Evolutionary conservation across 2,113 vertebrate species (phyloP).

Genomic region (Sclerurus mexicanus): DNA sequence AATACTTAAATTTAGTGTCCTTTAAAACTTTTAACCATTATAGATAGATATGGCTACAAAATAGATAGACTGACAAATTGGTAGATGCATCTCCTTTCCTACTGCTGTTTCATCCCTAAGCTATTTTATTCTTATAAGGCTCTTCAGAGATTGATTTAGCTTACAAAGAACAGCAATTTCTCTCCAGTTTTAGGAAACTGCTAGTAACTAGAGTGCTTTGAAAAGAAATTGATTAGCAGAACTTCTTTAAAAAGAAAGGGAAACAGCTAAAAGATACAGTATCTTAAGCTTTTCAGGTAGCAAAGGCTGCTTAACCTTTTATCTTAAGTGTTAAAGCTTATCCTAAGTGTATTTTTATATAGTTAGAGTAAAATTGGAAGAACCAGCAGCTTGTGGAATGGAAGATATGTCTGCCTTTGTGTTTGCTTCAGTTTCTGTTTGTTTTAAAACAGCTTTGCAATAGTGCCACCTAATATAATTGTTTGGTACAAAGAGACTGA

Average conservation of each 20-base stretch:
- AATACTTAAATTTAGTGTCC: conserved; percentile 65
- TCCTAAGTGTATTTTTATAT: background rate
- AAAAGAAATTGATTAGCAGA: conserved; percentile 60
- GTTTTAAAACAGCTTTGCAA: background rate
- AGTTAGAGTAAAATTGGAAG: background rate
- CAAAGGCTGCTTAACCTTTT: background rate
- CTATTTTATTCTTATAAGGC: conserved; percentile 67
- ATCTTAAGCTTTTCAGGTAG: conserved; percentile 16
- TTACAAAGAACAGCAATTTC: conserved; percentile 60
- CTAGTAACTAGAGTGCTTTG: conserved; percentile 26
- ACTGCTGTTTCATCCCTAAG: conserved; percentile 54
- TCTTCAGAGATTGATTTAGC: conserved; percentile 66
- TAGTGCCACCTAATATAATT: background rate
- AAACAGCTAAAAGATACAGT: conserved; percentile 25
- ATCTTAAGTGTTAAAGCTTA: conserved; percentile 22
- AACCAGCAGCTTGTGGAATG: background rate
- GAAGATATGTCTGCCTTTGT: background rate
- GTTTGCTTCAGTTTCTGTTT: background rate
- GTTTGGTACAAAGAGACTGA: background rate
- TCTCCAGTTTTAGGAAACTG: conserved; percentile 64
- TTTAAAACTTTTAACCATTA: conserved; percentile 70
- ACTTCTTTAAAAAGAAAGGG: conserved; percentile 56
- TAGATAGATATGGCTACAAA: conserved; percentile 58
- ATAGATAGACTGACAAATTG: conserved; percentile 54
- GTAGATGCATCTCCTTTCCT: conserved; percentile 59